A percentile compares a stretch with the other conserved stretches of the same genome.
These are phyloP conservation scores for Sebastiscus albofasciatus DNA, from an alignment of 2,797 vertebrate species.

Conservation along the genomic window DNA sequence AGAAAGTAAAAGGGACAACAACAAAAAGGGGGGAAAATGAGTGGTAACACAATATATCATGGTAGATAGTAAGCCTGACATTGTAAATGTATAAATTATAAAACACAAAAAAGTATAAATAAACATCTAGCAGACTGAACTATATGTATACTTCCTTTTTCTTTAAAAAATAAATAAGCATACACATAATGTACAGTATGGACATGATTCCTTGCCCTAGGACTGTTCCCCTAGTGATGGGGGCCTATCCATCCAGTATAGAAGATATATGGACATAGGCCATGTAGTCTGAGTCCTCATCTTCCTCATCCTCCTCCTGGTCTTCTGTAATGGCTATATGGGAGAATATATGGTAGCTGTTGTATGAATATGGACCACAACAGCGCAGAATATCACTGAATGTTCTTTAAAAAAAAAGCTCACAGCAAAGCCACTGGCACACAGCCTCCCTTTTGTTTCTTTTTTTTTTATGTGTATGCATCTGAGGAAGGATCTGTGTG, in stretches of 20 bases:
- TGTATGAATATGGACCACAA: slow-evolving; percentile 98
- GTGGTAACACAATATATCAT: slow-evolving; percentile 87
- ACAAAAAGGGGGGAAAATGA: slow-evolving; percentile 68
- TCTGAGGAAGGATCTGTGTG: slow-evolving; percentile 37
- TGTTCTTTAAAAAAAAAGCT: slow-evolving; percentile 85
- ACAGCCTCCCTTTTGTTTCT: slow-evolving; percentile 74
- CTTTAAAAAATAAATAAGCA: slow-evolving; percentile 99
- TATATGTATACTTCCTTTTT: slow-evolving; percentile 97
- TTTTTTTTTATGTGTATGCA: slow-evolving; percentile 18
- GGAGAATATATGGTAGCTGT: slow-evolving; percentile 99
- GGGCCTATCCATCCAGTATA: slow-evolving; percentile 96
- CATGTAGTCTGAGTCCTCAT: slow-evolving; percentile 98
- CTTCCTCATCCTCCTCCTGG: slow-evolving; percentile 95
- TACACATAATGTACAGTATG: slow-evolving; percentile 99
- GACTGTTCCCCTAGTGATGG: slow-evolving; percentile 88
- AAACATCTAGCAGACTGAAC: slow-evolving; percentile 99
- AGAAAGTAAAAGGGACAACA: slow-evolving; percentile 61
- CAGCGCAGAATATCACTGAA: slow-evolving; percentile 94
- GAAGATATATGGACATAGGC: slow-evolving; percentile 95
- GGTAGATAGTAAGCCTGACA: slow-evolving; percentile 98
- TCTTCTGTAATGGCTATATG: slow-evolving; percentile 99
- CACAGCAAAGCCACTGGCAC: slow-evolving; percentile 86
- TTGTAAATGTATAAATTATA: slow-evolving; percentile 99
- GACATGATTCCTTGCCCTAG: slow-evolving; percentile 93
- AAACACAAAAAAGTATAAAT: slow-evolving; percentile 99